These are phyloP conservation scores for Seriola dumerili DNA, from an alignment of 2,113 vertebrate genomes.

Conservation along the genomic window DNA sequence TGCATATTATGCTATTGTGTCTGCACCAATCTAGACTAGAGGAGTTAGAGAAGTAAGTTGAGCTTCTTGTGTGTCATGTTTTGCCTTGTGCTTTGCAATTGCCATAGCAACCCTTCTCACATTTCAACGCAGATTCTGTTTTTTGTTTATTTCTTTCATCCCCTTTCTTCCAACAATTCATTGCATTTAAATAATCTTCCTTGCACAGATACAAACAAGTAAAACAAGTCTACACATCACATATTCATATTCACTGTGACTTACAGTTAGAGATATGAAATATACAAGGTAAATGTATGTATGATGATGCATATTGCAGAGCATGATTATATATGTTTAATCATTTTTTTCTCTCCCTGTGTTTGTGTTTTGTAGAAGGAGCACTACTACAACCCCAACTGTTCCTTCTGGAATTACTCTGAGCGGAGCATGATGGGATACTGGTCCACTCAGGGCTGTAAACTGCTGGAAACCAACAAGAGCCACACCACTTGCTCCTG, in stretches of 20 bases:
- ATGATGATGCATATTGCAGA: conserved; percentile 45
- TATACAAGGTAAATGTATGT: conserved; percentile 36
- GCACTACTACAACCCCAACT: conserved; percentile 99
- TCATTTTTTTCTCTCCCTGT: not conserved
- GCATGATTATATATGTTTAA: conserved; percentile 50
- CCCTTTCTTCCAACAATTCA: not conserved
- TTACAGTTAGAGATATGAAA: conserved; percentile 21
- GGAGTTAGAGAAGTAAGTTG: not conserved
- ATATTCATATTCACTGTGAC: not conserved
- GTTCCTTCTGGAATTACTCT: conserved; percentile 99
- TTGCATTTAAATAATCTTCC: not conserved
- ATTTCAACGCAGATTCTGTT: not conserved
- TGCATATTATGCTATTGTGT: conserved; percentile 1
- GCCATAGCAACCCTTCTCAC: not conserved
- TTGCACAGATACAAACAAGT: not conserved
- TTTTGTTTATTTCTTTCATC: conserved; percentile 1
- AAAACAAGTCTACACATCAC: not conserved
- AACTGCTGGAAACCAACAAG: conserved; percentile 95
- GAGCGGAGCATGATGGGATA: conserved; percentile 99
- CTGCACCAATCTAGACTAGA: not conserved
- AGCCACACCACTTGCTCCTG: conserved; percentile 97
- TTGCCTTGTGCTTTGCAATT: not conserved
- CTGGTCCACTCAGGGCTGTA: conserved; percentile 99
- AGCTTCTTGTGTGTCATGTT: not conserved
- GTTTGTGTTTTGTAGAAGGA: conserved; percentile 89